These are phyloP conservation scores for Lutraria lutraria DNA, from an alignment of 2,888 invertebrate species.

Conservation along the genomic window DNA sequence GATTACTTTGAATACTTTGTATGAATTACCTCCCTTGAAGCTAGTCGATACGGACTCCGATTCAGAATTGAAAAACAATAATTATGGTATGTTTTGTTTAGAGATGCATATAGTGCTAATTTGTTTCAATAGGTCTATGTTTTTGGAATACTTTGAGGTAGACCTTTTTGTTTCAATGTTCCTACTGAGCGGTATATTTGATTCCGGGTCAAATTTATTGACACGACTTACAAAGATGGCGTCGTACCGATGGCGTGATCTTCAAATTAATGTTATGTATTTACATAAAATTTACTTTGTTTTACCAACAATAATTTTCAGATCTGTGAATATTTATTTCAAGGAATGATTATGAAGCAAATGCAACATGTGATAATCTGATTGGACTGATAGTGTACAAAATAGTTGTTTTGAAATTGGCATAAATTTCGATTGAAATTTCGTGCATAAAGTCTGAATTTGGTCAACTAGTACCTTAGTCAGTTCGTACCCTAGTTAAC, in stretches of 20 bases:
- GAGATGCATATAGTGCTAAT: background rate
- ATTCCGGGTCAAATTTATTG: background rate
- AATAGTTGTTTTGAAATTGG: too few relatives aligned
- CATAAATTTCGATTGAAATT: too few relatives aligned
- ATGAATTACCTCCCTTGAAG: background rate
- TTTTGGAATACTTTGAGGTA: background rate
- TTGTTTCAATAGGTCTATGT: background rate
- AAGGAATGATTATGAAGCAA: too few relatives aligned
- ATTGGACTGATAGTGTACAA: too few relatives aligned
- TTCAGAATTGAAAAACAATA: background rate
- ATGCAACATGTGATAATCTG: too few relatives aligned
- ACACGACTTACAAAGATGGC: slow-evolving; percentile 11
- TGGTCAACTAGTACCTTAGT: too few relatives aligned
- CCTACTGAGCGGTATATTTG: background rate
- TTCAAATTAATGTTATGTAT: slow-evolving; percentile 5
- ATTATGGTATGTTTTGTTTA: background rate
- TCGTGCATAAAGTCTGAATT: too few relatives aligned
- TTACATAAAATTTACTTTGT: background rate
- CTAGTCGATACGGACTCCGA: background rate
- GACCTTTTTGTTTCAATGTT: background rate
- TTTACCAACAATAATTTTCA: too few relatives aligned
- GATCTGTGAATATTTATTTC: too few relatives aligned
- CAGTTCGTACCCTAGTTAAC: too few relatives aligned
- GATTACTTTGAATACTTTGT: background rate
- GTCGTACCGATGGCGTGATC: slow-evolving; percentile 11